These are phyloP conservation scores for Lamellibrachia columna DNA, from an alignment of 2,888 invertebrate species.

Conservation along the genomic window DNA sequence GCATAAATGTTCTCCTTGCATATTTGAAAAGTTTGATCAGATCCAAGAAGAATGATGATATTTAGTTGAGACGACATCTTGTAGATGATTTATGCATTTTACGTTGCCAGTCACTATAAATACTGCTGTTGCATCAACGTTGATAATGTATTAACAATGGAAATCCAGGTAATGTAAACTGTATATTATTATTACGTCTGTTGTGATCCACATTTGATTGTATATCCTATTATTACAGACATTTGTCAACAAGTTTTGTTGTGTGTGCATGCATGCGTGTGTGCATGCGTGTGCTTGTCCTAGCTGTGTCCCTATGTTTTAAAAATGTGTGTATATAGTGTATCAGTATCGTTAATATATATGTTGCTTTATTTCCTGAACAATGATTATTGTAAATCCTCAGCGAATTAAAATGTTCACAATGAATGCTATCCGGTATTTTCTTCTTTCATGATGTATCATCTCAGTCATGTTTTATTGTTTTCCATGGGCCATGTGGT, in stretches of 20 bases:
- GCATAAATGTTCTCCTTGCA: neutral
- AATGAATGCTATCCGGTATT: neutral
- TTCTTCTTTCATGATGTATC: neutral
- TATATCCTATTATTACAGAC: neutral
- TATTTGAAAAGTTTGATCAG: neutral
- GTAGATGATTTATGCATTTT: neutral
- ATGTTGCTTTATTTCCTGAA: slow-evolving; percentile 5
- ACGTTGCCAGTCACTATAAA: neutral
- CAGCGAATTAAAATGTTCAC: neutral
- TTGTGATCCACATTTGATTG: neutral
- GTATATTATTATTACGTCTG: neutral
- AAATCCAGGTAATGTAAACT: neutral
- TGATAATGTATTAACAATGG: too few species aligned
- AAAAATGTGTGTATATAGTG: neutral
- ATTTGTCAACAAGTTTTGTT: neutral
- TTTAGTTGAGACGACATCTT: neutral
- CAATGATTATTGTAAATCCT: slow-evolving; percentile 9
- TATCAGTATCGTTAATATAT: slow-evolving; percentile 10
- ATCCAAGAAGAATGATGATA: neutral
- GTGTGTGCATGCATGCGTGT: neutral
- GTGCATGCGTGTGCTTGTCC: neutral
- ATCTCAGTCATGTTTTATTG: too few species aligned
- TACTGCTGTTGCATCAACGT: too few species aligned
- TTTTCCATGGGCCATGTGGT: too few species aligned
- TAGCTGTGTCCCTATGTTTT: neutral